Percentiles rank a stretch among this genome's conserved stretches.
Conservation (phyloP, 2,888 invertebrate species). For the Abrostola triplasia region DNA sequence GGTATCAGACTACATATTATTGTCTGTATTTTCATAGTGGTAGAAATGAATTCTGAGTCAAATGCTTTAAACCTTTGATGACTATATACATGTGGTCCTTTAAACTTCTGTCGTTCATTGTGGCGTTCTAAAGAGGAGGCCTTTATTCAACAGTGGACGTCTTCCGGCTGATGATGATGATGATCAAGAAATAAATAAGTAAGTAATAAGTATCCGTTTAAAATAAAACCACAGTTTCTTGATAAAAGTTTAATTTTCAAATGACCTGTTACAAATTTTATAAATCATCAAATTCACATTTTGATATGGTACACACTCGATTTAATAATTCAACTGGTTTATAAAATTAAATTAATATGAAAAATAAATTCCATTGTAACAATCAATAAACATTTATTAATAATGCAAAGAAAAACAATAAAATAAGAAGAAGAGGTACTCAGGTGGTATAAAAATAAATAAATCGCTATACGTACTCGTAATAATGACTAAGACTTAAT, state of each 20-base stretch:
- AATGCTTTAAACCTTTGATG: too few species aligned
- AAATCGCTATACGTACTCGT: constrained; percentile 75
- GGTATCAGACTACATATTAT: too few species aligned
- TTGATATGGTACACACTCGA: constrained; percentile 43
- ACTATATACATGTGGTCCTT: too few species aligned
- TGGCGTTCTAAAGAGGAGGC: too few species aligned
- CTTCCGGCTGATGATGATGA: too few species aligned
- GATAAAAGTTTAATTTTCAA: constrained; percentile 66
- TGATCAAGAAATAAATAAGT: too few species aligned
- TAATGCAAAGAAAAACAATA: constrained; percentile 67
- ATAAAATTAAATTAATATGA: constrained; percentile 46
- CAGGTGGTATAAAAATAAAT: constrained; percentile 84
- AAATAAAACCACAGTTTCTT: constrained; percentile 58
- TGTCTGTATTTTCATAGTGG: too few species aligned
- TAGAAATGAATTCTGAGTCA: too few species aligned
- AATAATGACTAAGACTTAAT: constrained; percentile 80
- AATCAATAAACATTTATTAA: constrained; percentile 64
- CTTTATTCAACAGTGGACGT: too few species aligned
- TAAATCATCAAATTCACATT: constrained; percentile 29
- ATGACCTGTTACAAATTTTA: constrained; percentile 52
- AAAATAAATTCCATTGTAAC: constrained; percentile 59
- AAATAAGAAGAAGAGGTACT: constrained; percentile 85
- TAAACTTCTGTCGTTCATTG: too few species aligned
- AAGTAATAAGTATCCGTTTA: too few species aligned
- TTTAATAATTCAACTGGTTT: constrained; percentile 43